These are phyloP conservation scores for Hipposideros larvatus DNA, from an alignment of 2,797 vertebrate species.

Conservation along the genomic window DNA sequence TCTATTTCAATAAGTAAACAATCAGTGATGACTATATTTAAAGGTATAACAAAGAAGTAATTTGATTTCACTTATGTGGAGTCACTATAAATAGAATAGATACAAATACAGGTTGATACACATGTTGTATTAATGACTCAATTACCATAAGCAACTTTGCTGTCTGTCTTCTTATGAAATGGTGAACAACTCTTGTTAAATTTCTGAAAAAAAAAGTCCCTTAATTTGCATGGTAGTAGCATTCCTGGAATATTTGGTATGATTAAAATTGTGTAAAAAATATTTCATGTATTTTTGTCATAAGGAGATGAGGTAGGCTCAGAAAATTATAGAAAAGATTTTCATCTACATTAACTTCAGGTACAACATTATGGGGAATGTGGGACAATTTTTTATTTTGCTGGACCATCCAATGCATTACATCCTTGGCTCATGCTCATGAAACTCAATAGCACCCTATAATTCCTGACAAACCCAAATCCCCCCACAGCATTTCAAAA, in stretches of 20 bases:
- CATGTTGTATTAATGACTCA: neutral
- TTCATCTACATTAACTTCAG: neutral
- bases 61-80: neutral
- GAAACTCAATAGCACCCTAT: neutral
- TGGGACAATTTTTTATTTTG: neutral
- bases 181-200: neutral
- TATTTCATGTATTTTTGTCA: neutral
- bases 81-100: neutral
- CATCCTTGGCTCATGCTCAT: neutral
- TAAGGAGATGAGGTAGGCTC: neutral
- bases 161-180: neutral
- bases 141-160: neutral
- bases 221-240: neutral
- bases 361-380: neutral
- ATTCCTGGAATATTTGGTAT: constrained; percentile 4
- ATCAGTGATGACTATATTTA: neutral
- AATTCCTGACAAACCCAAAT: neutral
- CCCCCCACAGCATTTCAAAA: neutral
- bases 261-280: neutral
- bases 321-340: neutral
- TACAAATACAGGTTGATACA: neutral
- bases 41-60: neutral
- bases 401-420: neutral
- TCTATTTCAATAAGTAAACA: neutral
- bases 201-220: neutral